Conservation (phyloP, 2,113 vertebrate genomes). For the Corythaixoides concolor region DNA sequence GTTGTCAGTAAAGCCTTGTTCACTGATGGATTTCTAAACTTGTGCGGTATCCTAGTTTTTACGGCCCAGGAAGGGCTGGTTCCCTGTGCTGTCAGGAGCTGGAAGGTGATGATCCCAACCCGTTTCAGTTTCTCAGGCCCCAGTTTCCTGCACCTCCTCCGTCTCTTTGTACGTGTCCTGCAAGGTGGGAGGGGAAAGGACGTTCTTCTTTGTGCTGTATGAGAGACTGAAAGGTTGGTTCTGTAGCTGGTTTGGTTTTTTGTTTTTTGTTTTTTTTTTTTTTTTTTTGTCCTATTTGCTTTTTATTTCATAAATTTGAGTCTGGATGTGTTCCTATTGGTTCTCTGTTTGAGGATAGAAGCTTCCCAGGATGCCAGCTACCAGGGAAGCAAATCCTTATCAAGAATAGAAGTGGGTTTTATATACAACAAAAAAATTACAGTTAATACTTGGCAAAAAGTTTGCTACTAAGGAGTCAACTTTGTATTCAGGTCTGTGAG, state of each 20-base stretch:
- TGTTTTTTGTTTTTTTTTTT: too few species aligned
- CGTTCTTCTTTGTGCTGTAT: not conserved
- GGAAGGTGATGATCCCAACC: not conserved
- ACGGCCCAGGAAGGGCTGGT: not conserved
- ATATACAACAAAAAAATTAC: not conserved
- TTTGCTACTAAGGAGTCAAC: not conserved
- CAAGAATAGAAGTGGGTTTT: not conserved
- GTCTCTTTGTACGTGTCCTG: not conserved
- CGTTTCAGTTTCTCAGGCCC: not conserved
- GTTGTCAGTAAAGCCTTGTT: constrained; percentile 85
- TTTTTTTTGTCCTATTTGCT: not conserved
- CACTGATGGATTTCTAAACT: constrained; percentile 83
- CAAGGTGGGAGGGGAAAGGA: not conserved
- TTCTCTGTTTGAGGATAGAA: not conserved
- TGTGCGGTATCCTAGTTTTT: constrained; percentile 73
- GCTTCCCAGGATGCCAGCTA: not conserved
- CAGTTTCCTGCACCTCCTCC: not conserved
- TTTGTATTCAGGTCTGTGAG: not conserved
- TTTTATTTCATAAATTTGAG: constrained; percentile 8
- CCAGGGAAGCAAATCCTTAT: not conserved
- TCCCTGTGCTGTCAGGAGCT: not conserved
- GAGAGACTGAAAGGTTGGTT: not conserved
- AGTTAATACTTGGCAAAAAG: not conserved
- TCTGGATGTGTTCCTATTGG: not conserved
- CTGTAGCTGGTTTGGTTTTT: too few species aligned